Percentiles rank a stretch among this genome's conserved stretches.
Evolutionary conservation across 2,113 vertebrate genomes (phyloP).

Genomic region (Gymnobelideus leadbeateri): DNA sequence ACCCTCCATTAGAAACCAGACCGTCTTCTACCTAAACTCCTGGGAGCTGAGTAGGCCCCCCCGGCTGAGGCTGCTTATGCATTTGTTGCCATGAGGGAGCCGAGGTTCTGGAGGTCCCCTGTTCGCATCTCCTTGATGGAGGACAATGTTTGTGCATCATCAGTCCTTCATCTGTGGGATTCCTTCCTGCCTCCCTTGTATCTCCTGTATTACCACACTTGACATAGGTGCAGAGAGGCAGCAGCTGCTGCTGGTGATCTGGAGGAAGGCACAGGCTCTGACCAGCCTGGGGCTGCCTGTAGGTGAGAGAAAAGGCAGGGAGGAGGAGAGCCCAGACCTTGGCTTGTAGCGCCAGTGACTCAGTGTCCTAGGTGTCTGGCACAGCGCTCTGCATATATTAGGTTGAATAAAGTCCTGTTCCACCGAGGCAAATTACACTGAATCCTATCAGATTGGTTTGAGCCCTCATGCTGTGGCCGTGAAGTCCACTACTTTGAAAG

Average conservation of each 20-base stretch:
- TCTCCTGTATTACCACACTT: neutral
- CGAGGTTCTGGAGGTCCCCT: neutral
- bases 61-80: neutral
- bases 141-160: neutral
- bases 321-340: too few relatives aligned
- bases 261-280: neutral
- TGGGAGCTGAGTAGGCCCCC: neutral
- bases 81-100: neutral
- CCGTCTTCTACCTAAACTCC: neutral
- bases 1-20: neutral
- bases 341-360: too few relatives aligned
- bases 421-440: neutral
- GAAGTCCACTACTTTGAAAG: neutral
- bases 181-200: neutral
- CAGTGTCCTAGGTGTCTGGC: neutral
- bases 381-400: neutral
- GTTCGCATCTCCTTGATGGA: neutral
- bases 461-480: neutral
- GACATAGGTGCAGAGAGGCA: neutral
- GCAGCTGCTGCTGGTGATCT: neutral
- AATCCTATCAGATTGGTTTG: neutral
- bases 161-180: neutral
- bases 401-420: neutral
- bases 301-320: too few relatives aligned
- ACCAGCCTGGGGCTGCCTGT: too few relatives aligned